These are phyloP conservation scores for Ceratosolen fusciceps DNA, from an alignment of 1,140 invertebrate genomes.

Conservation along the genomic window DNA sequence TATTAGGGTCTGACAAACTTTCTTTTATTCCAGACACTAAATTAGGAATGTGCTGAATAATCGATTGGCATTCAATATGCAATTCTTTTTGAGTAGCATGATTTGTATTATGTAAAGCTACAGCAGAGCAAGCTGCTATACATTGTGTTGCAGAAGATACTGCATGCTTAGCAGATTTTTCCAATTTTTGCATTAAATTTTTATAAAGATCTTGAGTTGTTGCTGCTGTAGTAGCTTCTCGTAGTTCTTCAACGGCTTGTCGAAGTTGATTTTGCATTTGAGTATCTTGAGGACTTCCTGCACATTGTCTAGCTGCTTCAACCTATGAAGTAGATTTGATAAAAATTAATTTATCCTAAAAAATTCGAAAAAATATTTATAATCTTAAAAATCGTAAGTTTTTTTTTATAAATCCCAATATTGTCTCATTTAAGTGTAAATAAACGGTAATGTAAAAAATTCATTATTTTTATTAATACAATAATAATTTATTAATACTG, in stretches of 20 bases:
- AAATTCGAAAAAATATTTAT: too few relatives aligned
- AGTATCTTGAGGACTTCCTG: constrained; percentile 86
- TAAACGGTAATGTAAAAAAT: too few relatives aligned
- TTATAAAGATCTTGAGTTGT: constrained; percentile 84
- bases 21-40: constrained; percentile 87
- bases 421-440: too few relatives aligned
- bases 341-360: too few relatives aligned
- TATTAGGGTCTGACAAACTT: constrained; percentile 80
- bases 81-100: constrained; percentile 80
- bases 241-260: constrained; percentile 90
- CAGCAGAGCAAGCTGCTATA: constrained; percentile 87
- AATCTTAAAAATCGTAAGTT: too few relatives aligned
- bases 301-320: constrained; percentile 94
- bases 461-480: too few relatives aligned
- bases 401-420: too few relatives aligned
- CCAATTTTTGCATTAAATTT: constrained; percentile 83
- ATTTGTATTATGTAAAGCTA: constrained; percentile 80
- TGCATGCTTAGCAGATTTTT: constrained; percentile 88
- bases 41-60: constrained; percentile 85
- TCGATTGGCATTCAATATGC: constrained; percentile 81
- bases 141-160: constrained; percentile 92
- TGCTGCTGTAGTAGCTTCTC: constrained; percentile 89
- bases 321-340: constrained; percentile 64
- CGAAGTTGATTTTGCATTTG: constrained; percentile 87
- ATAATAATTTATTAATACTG: too few relatives aligned